Percentiles rank a stretch among this genome's conserved stretches.
Conservation (phyloP, 2,113 vertebrate species). For the Brachyhypopomus gauderio region DNA sequence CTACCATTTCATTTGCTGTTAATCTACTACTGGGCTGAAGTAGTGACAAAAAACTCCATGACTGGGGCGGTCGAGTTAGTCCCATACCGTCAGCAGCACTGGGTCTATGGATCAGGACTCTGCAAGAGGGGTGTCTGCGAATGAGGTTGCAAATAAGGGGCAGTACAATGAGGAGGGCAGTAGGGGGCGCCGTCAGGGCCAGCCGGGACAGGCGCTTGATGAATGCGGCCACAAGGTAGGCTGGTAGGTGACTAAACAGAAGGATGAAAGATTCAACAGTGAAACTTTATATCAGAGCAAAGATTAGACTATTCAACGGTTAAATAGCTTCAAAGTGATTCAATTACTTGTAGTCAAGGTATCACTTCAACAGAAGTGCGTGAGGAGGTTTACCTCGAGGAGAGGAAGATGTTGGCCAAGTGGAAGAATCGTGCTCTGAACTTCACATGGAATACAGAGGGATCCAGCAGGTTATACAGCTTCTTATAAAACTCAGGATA, state of each 20-base stretch:
- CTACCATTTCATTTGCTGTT: neutral
- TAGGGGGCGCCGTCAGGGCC: conserved; percentile 85
- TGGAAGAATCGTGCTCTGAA: conserved; percentile 94
- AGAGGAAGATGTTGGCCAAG: conserved; percentile 86
- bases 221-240: conserved; percentile 91
- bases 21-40: neutral
- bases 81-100: conserved; percentile 59
- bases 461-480: conserved; percentile 88
- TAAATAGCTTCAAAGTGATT: neutral
- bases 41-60: too few species aligned
- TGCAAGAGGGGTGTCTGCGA: conserved; percentile 87
- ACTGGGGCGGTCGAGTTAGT: too few species aligned
- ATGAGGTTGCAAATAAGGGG: conserved; percentile 94
- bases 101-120: conserved; percentile 85
- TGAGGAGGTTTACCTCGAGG: conserved; percentile 82
- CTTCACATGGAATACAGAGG: conserved; percentile 89
- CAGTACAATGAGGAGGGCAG: conserved; percentile 85
- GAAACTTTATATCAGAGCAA: neutral
- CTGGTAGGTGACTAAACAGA: conserved; percentile 83
- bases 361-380: neutral
- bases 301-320: neutral
- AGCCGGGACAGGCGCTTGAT: conserved; percentile 88
- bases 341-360: neutral
- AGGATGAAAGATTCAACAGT: neutral
- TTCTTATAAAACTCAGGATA: conserved; percentile 97